phyloP scores from a whole-genome alignment of 2,797 vertebrate genomes.

The Ficedula albicollis region DNA sequence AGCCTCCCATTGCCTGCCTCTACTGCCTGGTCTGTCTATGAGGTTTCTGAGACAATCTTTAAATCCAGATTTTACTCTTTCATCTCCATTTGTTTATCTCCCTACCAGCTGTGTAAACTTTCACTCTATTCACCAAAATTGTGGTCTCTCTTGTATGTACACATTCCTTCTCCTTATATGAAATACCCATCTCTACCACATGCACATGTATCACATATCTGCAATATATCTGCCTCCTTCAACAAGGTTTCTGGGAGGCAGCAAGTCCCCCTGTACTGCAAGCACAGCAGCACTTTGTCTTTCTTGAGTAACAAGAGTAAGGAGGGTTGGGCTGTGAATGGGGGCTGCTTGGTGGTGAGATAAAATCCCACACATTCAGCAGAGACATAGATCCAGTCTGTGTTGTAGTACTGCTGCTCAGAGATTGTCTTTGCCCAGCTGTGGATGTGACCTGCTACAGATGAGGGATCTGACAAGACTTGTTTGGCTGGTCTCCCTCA shows the following conservation, averaged over 20 bases:
- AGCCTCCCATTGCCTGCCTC: background rate
- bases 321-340: background rate
- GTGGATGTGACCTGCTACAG: background rate
- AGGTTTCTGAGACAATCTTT: background rate
- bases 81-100: background rate
- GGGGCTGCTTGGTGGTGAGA: background rate
- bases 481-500: background rate
- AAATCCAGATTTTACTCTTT: background rate
- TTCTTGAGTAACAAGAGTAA: background rate
- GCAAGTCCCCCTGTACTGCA: background rate
- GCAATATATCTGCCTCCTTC: background rate
- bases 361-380: background rate
- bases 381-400: background rate
- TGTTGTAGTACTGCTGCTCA: background rate
- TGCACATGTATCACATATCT: background rate
- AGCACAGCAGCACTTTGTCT: background rate
- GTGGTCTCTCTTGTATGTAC: background rate
- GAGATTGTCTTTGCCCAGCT: background rate
- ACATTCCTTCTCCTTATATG: background rate
- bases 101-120: background rate
- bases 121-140: background rate
- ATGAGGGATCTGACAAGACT: background rate
- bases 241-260: background rate
- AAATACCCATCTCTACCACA: background rate
- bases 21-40: background rate